Base-by-base conservation (phyloP, 2,888 invertebrate genomes). In the Erebia aethiops region DNA sequence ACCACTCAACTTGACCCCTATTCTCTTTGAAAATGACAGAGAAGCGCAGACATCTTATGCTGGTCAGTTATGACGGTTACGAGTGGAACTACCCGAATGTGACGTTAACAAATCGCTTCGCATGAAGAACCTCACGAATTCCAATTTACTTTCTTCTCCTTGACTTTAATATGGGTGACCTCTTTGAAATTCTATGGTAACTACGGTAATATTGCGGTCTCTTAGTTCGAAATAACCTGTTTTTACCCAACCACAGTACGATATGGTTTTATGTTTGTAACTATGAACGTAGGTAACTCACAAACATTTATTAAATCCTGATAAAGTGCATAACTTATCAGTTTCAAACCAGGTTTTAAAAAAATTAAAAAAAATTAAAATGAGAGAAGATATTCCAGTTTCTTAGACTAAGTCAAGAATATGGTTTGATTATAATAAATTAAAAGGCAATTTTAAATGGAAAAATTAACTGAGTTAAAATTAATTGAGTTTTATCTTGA, bases 21-120 rank as follows among this genome's bases (percentile, higher is more conserved):
- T 63, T 67, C 65, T 35, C 41, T 26, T 61, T 16, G 18, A 57
- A 11, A 49, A 8, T 69, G 72, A 75, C 73, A 76, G 71, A 60
- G 72, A 71, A 61, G 62, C 61, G 65, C 67, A 79, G 79, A 72
- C 81, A 81, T 71, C 72, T 70, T 71, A 74, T 75, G 77, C 75
- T 80, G 80, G 79, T 75, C 78, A 77, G 75, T 74, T 77, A 76
- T 67, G 73, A 75, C 78, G 76, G 74, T 74, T 77, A 76, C 67
- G 73, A 75, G 69, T 64, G 76, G 76, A 81, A 79, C 81, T 82
- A 84, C 83, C 84, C 82, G 83, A 46, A 84, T 84, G 80, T 83
- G 89, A 90, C 90, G 86, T 85, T 82, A 82, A 91, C 87, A 90
- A 91, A 91, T 91, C 81, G 86, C 83, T 83, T 80, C 79, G 82